Base-by-base conservation (phyloP, 2,888 invertebrate genomes). In the Lepidocyrtoides sp. region DNA sequence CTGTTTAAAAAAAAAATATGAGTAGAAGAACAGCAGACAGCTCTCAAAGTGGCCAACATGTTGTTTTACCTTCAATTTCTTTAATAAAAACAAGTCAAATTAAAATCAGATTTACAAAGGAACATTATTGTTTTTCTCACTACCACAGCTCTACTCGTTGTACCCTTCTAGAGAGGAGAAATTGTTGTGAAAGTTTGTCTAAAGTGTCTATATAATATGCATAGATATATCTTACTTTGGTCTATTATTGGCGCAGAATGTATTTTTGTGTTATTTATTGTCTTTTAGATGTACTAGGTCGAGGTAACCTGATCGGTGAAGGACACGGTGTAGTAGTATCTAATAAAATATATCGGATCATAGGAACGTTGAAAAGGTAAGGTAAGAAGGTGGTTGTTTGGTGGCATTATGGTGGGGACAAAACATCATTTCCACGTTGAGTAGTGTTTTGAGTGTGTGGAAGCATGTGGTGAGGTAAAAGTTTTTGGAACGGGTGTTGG, bases 401-500 rank as follows among this genome's bases (percentile, higher is more conserved):
- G 69, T 41, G 41, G 20, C 4, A 26, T 14, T 69, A 4, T 63
- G 29, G 17, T 41, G 66, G 14, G 12, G 7, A 12, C 32, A 63
- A 66, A 32, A 32, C 66, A 66, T 66, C 32, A 69, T 69, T 69
- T 69, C 36, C 69, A 17, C 69, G 69, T 69, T 69, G 20, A 36
- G 41, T 41, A 41, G 41, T 41, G 17, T 20, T 41, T 17, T 41
- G 69, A 20, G 17, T 69, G 36, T 69, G 69, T 41, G 69, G 69
- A 69, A 69, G 81, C 29, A 60, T 32, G 81, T 81, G 36, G 36
- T 60, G 81, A 57, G 83, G 66, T 81, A 23, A 66, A 85, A 75
- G 69, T 69, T 69, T 84, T 85, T 72, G 75, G 75, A 85, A 72
- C 86, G 44, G 60, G 29, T 77, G 44, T 29, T 60, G 75, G 44